Evolutionary conservation across 2,797 vertebrate genomes (phyloP), one percentile per base, ranked within the genome.

Genomic region (Amblyraja radiata): DNA sequence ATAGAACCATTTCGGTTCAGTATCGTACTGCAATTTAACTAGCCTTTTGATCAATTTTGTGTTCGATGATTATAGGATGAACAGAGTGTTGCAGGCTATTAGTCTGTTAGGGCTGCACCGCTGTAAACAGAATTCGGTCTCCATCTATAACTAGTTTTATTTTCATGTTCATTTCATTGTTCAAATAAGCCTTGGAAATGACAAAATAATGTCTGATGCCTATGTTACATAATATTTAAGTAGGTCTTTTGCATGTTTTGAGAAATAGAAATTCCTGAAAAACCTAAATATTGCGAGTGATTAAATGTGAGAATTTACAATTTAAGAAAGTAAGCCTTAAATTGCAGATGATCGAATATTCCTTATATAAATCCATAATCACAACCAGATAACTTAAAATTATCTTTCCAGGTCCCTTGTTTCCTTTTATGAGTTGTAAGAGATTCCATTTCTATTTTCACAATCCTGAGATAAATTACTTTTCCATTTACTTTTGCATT

Each of bases 401-500:
- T 32, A 88, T 88, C 13, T 61, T 21, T 32, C 84, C n/a, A 88
- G 1, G 36, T 36, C 16, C 84, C 84, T 65, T 36, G n/a, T 68
- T 88, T 65, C 8, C 61, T n/a, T 18, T 32, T 28, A 88, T 65
- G 58, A 6, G 61, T 65, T 46, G 32, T 65, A n/a, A 36, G 11
- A 65, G 14, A 65, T 88, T 65, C 6, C 63, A 88, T 88, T 65
- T 32, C 13, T 32, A 61, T 61, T 65, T 88, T 88, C n/a, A 65
- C n/a, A 68, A 63, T 36, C 14, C 61, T 88, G 61, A 32, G 58
- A 68, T 46, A 68, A 88, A 88, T 68, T 16, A 88, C 21, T 88
- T 88, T 36, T 36, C 32, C 65, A 76, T 73, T 71, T 46, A 91
- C 68, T 91, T 91, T 91, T 36, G 90, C 23, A 54, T 91, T 74